Evolutionary conservation across 2,888 invertebrate species (phyloP), one percentile per base, ranked within the genome.

Genomic region (Dastarcus helophoroides): DNA sequence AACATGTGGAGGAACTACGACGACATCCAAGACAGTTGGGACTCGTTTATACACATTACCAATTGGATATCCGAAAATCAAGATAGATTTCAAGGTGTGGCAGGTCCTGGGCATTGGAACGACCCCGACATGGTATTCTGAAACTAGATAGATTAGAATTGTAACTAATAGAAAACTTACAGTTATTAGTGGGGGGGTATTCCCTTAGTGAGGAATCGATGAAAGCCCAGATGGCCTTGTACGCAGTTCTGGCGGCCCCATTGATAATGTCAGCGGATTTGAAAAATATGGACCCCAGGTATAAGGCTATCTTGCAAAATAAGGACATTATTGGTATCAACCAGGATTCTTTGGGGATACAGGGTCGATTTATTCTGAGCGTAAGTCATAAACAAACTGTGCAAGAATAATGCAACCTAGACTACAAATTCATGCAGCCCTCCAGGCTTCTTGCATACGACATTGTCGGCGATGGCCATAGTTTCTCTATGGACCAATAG

Each of bases 171-270:
- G 19, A 17, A 17, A 17, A 7, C 6, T 42, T 44, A 23, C 26
- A 69, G 67, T 51, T 74, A 21, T 53, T 74, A 25, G 64, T 75
- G 38, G 76, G 76, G 3, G 73, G 76, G 47, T 72, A 60, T 47
- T 75, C 73, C 1, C 52, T 76, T 7, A 76, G 74, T 44, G 65
- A 68, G 36, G 76, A 78, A 38, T 77, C 82, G 58, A 69, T 75
- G 39, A 68, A 71, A 51, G 62, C 71, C 1, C 81, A 82, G 62
- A 79, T 82, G 79, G 78, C 78, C 1, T 60, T 81, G 35, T 82
- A 81, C 81, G 65, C 77, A 1, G 59, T 81, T 22, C 62, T 81
- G 55, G 78, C 80, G 2, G 73, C 79, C 1, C 81, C 81, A 1
- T 54, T 82, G 3, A 62, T 82, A 14, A 76, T 81, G 71, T 80